phyloP scores from a whole-genome alignment of 2,797 vertebrate species.

The Selene dorsalis region DNA sequence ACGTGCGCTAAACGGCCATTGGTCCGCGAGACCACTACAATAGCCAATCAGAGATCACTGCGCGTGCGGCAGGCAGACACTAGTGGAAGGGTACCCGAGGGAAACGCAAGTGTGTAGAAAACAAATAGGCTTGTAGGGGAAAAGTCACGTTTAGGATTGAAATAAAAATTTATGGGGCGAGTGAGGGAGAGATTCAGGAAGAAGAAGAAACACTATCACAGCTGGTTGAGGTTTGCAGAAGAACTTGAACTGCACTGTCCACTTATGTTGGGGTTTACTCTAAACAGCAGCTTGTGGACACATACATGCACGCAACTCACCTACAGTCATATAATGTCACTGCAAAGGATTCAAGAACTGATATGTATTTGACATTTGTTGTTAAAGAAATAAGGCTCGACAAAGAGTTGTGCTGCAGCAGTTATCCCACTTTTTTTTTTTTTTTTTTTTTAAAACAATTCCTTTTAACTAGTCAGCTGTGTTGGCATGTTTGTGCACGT shows the following conservation, averaged over 20 bases:
- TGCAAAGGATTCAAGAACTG: neutral
- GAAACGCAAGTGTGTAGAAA: neutral
- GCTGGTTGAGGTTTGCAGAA: neutral
- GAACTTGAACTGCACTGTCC: neutral
- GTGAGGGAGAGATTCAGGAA: neutral
- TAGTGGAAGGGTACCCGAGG: too few species aligned
- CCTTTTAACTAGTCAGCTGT: conserved; percentile 4
- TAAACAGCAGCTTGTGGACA: neutral
- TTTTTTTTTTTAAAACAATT: neutral
- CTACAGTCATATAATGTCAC: neutral
- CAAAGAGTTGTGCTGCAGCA: neutral
- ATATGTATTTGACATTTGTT: neutral
- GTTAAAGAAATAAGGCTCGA: neutral
- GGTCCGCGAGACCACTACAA: conserved; percentile 2
- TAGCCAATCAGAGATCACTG: conserved; percentile 51
- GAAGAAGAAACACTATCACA: neutral
- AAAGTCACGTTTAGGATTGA: neutral
- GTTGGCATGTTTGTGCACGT: conserved; percentile 1
- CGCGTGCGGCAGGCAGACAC: conserved; percentile 48
- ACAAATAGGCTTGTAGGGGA: neutral
- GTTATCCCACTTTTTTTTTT: neutral
- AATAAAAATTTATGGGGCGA: accelerated
- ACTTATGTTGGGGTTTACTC: neutral
- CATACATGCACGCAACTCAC: neutral
- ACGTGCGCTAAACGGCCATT: conserved; percentile 20